Evolutionary conservation across 2,797 vertebrate species (phyloP).

Genomic region (Sebastes miniatus): DNA sequence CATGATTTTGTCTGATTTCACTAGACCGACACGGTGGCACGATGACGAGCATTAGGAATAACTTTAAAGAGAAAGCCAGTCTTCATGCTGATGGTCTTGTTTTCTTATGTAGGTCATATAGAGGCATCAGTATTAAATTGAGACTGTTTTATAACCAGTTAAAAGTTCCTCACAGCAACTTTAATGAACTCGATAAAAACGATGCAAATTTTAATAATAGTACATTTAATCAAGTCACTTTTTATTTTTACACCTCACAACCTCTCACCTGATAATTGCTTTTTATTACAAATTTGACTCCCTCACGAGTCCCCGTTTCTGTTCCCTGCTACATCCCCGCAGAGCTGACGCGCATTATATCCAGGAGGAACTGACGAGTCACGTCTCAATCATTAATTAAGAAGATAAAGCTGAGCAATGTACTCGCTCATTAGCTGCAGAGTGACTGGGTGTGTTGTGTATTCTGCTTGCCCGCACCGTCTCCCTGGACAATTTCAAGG

Average conservation of each 20-base stretch:
- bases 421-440: conserved; percentile 46
- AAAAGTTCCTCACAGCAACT: background rate
- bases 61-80: background rate
- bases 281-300: conserved; percentile 10
- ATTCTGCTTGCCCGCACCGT: background rate
- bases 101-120: background rate
- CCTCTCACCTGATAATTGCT: conserved; percentile 44
- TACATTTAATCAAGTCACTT: conserved; percentile 24
- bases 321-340: background rate
- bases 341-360: conserved; percentile 3
- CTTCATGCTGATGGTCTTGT: rapidly evolving
- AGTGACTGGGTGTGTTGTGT: conserved; percentile 46
- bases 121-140: background rate
- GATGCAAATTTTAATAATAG: conserved; percentile 12
- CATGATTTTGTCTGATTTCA: no score
- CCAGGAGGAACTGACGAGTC: conserved; percentile 20
- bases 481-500: conserved; percentile 56
- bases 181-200: conserved; percentile 32
- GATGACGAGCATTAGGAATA: background rate
- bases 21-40: no score
- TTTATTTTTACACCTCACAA: conserved; percentile 25
- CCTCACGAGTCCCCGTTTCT: background rate
- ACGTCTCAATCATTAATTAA: conserved; percentile 63
- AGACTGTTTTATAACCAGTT: background rate
- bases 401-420: conserved; percentile 53